Evolutionary conservation across 2,888 invertebrate species (phyloP), one percentile per base, ranked within the genome.

Genomic region (Serripes groenlandicus): DNA sequence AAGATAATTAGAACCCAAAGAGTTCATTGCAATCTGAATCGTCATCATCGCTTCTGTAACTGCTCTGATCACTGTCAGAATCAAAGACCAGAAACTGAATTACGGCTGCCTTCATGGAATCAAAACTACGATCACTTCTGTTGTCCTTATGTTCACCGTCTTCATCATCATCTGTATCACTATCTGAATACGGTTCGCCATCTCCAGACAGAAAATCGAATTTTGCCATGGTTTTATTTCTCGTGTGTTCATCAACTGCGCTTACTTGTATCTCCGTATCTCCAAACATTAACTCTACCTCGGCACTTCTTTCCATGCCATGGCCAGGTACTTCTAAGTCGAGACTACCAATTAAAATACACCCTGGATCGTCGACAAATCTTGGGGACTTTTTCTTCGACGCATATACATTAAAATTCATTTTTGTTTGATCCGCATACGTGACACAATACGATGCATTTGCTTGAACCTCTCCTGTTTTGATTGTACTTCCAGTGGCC

Each of bases 261-360:
- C 81, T 73, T 21, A 85, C 86, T 21, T 77, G 66, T 0, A 89
- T 35, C 52, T 86, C 87, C 1, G 89, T 89, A 23, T 80, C 86
- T n/a, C 86, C 83, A 75, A 89, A 89, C 0, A 76, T 83, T 81
- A 89, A 80, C 42, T 76, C 75, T 3, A 88, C 84, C 7, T 75
- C 75, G 3, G 85, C 80, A 15, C 78, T 64, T n/a, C 75, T 75
- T 23, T 78, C 78, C 26, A 71, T 2, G 21, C 77, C 80, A 11
- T 66, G 37, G 1, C 73, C 77, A 21, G 37, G 35, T 34, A 81
- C 30, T 0, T 64, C 60, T 21, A 89, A 60, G 1, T 79, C 73
- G 15, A 84, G 42, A n/a, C 32, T 54, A 21, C 89, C 87, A 9
- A 87, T 49, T 11, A 64, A 68, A 15, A 69, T 77, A 49, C 89